Conservation (phyloP, 2,113 vertebrate species). For the Coregonus clupeaformis region DNA sequence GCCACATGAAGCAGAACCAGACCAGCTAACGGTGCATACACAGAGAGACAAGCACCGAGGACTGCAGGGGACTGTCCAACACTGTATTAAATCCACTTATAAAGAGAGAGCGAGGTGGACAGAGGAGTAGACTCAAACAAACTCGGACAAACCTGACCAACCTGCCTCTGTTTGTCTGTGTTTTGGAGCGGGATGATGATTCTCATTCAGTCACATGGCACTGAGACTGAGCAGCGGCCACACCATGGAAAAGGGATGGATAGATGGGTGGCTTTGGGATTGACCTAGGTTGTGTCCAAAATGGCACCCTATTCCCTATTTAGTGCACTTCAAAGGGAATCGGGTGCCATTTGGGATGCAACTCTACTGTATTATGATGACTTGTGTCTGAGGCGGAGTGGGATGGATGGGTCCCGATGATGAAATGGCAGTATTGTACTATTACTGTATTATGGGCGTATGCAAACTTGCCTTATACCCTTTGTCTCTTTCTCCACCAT, state of each 20-base stretch:
- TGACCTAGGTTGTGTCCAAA: too few relatives aligned
- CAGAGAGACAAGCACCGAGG: conserved; percentile 20
- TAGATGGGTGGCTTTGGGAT: too few relatives aligned
- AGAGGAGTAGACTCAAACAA: background rate
- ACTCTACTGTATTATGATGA: background rate
- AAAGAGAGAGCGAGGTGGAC: conserved; percentile 12
- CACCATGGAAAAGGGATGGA: background rate
- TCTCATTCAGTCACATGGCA: background rate
- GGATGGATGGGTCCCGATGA: background rate
- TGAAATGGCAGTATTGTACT: conserved; percentile 14
- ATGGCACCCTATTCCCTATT: too few relatives aligned
- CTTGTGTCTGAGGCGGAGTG: background rate
- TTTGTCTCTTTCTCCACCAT: conserved; percentile 69
- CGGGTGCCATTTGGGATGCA: too few relatives aligned
- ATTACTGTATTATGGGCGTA: conserved; percentile 35
- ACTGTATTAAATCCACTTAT: conserved; percentile 2
- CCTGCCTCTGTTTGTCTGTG: too few relatives aligned
- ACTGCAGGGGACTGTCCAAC: conserved; percentile 4
- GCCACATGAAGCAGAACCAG: conserved; percentile 57
- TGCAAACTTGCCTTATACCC: conserved; percentile 82
- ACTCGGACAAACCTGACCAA: background rate
- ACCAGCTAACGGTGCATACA: background rate
- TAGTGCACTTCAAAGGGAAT: too few relatives aligned
- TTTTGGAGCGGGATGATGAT: background rate
- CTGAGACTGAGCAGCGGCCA: background rate